Evolutionary conservation across 1,140 invertebrate genomes (phyloP), one percentile per base, ranked within the genome.

Genomic region (Drosophila sucinea): DNA sequence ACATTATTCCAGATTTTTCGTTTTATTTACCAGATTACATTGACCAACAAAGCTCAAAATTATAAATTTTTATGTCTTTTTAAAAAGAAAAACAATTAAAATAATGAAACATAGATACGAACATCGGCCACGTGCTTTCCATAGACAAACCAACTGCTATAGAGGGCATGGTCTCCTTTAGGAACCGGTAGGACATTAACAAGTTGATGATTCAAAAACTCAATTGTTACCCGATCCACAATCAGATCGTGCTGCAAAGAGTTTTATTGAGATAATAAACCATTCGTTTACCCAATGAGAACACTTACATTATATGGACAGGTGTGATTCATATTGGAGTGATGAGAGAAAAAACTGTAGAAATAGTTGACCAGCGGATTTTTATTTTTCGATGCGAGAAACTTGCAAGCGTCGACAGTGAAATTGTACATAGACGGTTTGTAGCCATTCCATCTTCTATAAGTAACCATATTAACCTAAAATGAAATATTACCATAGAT

Each of bases 361-460:
- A 66, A 6, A 27, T 11, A 58, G 8, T 7, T 29, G 2, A 30
- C 30, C 5, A 74, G 23, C 3, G 41, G 62, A 7, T 40, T 73
- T 27, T 33, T 11, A 2, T 74, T 74, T 3, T 23, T 62, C 35
- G 60, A 1, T 7, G 25, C 60, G 0, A 74, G 25, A 3, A 55
- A 7, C 6, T 32, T 67, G 10, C 70, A 74, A 4, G 56, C 70
- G 30, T 74, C 70, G 1, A 55, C 17, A 1, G 35, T 73, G 8
- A 73, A 27, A 8, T 74, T 74, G 33, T 74, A 74, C 0, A 74
- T 41, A 3, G 72, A 74, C 0, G 70, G 70, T n/a, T 65, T 66
- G 10, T 73, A 73, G n/a, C 70, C 72, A 32, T 38, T 38, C 35
- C 35, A 38, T 38, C 35, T 38, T 38, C 35, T 38, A 38, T 38